Evolutionary conservation across 30 jellyfish, hydroid and myxozoan genomes (phyloP).

Genomic region (Aurelia aurita): DNA sequence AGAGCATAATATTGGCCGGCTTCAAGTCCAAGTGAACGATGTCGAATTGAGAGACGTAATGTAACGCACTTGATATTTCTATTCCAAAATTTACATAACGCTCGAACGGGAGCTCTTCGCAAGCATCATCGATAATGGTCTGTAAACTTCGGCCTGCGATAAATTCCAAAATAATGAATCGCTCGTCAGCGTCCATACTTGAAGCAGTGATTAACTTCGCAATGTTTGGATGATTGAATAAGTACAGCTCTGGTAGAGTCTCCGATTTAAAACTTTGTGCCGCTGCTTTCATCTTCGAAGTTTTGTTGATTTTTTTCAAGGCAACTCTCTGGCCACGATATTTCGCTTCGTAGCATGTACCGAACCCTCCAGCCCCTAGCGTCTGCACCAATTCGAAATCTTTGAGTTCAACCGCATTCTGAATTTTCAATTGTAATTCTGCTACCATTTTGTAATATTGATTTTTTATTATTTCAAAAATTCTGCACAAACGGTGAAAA

Average conservation of each 20-base stretch:
- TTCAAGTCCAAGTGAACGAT: slow-evolving; percentile 87
- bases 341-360: slow-evolving; percentile 91
- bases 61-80: slow-evolving; percentile 80
- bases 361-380: slow-evolving; percentile 94
- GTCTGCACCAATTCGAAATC: slow-evolving; percentile 66
- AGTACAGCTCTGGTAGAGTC: slow-evolving; percentile 68
- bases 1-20: slow-evolving; percentile 88
- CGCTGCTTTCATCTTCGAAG: slow-evolving; percentile 82
- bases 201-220: slow-evolving; percentile 77
- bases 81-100: slow-evolving; percentile 42
- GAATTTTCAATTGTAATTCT: slow-evolving; percentile 12
- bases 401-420: slow-evolving; percentile 30
- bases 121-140: slow-evolving; percentile 56
- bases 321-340: slow-evolving; percentile 62
- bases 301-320: slow-evolving; percentile 75
- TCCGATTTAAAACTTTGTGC: slow-evolving; percentile 82
- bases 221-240: slow-evolving; percentile 71
- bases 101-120: slow-evolving; percentile 30
- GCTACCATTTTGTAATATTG: slow-evolving; percentile 23
- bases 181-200: slow-evolving; percentile 32
- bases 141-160: slow-evolving; percentile 88
- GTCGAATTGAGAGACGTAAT: slow-evolving; percentile 54
- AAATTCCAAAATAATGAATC: slow-evolving; percentile 67
- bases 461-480: no score
- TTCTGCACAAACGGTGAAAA: no score